Conservation (phyloP, 2,888 invertebrate species). For the Chloroclystis v-ata region DNA sequence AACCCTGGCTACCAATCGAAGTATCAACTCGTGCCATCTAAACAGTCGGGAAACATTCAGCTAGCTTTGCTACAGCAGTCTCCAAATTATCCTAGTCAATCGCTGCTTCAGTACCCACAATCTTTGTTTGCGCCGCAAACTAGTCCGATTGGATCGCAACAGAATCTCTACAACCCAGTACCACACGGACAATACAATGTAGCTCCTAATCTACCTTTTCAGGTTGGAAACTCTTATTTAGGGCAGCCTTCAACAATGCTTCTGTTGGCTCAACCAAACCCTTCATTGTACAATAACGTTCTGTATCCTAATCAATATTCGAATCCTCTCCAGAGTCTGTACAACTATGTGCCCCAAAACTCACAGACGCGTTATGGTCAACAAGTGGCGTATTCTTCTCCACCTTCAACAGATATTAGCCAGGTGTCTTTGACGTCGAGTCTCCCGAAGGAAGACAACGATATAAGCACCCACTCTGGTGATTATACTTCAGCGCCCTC, state of each 20-base stretch:
- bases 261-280: conserved; percentile 56
- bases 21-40: conserved; percentile 62
- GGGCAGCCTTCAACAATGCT: conserved; percentile 61
- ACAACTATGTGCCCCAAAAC: conserved; percentile 60
- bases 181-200: conserved; percentile 52
- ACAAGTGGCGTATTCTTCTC: conserved; percentile 41
- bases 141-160: conserved; percentile 39
- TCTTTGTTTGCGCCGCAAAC: conserved; percentile 45
- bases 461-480: conserved; percentile 44
- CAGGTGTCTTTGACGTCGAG: conserved; percentile 46
- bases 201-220: conserved; percentile 45
- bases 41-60: conserved; percentile 56
- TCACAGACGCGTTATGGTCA: conserved; percentile 56
- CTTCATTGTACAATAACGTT: conserved; percentile 55
- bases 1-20: conserved; percentile 67
- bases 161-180: conserved; percentile 35
- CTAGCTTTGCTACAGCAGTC: conserved; percentile 58
- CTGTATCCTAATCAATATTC: conserved; percentile 37
- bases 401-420: conserved; percentile 45
- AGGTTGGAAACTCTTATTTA: conserved; percentile 48
- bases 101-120: conserved; percentile 50
- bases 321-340: conserved; percentile 56
- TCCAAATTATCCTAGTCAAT: conserved; percentile 39
- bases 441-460: conserved; percentile 61
- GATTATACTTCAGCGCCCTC: conserved; percentile 53